These are phyloP conservation scores for Heloderma charlesbogerti DNA, from an alignment of 2,113 vertebrate genomes.

Conservation along the genomic window DNA sequence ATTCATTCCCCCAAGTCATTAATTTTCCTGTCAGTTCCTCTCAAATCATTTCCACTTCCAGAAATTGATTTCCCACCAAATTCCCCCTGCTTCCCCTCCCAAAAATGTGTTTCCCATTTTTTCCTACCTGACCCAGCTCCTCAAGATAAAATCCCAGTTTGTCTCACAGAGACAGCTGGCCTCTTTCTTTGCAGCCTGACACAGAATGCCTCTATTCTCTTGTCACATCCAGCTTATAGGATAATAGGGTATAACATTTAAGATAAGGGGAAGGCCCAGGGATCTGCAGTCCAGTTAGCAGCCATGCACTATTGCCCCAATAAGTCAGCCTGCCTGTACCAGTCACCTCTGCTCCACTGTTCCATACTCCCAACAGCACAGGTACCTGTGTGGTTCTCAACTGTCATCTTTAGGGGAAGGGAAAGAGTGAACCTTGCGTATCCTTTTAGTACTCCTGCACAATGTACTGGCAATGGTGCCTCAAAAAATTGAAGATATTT, in stretches of 20 bases:
- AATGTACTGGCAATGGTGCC: background rate
- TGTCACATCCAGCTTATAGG: background rate
- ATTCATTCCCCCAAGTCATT: background rate
- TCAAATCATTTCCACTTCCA: background rate
- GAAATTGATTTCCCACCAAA: background rate
- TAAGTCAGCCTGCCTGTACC: background rate
- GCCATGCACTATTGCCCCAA: background rate
- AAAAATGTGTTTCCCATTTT: background rate
- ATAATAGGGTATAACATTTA: background rate
- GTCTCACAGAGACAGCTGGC: background rate
- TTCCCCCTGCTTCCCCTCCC: background rate
- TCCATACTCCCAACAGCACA: background rate
- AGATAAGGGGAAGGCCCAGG: background rate
- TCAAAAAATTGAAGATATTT: background rate
- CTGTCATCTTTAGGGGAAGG: background rate
- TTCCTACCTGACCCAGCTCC: background rate
- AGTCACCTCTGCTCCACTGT: background rate
- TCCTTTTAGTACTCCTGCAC: background rate
- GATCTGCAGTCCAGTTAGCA: background rate
- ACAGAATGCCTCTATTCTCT: background rate
- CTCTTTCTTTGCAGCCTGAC: background rate
- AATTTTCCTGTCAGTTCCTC: background rate
- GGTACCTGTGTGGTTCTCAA: background rate
- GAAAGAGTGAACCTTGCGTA: background rate
- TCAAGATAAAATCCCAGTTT: background rate